phyloP scores from a whole-genome alignment of 1,140 invertebrate genomes.

The Littorina saxatilis region DNA sequence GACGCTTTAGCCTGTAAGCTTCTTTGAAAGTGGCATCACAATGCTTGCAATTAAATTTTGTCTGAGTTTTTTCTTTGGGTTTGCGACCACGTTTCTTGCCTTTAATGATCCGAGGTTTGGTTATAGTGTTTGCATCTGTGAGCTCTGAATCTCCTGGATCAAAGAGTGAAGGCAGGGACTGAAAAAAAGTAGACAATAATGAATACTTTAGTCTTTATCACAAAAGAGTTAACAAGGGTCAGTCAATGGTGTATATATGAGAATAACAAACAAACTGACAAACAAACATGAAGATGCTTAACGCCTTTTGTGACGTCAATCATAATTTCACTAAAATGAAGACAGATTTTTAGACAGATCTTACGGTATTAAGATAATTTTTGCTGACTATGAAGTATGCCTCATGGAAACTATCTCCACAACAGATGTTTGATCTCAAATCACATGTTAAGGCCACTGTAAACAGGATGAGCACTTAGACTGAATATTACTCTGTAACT shows the following conservation, averaged over 20 bases:
- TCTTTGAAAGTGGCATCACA: conserved; percentile 76
- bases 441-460: too few species aligned
- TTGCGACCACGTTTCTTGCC: not conserved
- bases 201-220: not conserved
- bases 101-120: not conserved
- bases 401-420: too few species aligned
- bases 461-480: too few species aligned
- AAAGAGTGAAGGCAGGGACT: not conserved
- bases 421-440: too few species aligned
- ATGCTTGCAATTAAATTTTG: conserved; percentile 77
- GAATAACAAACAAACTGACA: too few species aligned
- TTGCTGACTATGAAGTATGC: too few species aligned
- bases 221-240: too few species aligned
- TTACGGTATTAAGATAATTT: too few species aligned
- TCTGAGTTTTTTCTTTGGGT: conserved; percentile 61
- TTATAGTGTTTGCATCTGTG: not conserved
- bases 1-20: conserved; percentile 92
- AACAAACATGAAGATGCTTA: not conserved
- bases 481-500: too few species aligned
- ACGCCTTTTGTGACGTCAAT: not conserved
- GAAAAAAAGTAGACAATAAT: not conserved
- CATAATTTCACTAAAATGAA: too few species aligned
- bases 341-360: too few species aligned
- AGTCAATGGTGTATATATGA: too few species aligned
- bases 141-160: not conserved